Conservation (phyloP, 1,140 invertebrate genomes). For the Platyura marginata region DNA sequence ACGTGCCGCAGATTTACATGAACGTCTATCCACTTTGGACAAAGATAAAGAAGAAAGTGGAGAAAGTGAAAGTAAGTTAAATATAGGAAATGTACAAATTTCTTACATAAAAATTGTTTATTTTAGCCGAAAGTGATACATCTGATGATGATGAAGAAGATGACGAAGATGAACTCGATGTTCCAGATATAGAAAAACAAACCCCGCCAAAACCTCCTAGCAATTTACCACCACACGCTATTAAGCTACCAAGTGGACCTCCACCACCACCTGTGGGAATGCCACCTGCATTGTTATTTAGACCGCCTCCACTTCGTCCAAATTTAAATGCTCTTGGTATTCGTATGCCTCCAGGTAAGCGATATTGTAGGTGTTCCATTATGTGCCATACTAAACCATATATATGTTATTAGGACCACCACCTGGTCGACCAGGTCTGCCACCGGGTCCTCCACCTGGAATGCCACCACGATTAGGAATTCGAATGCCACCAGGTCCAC, state of each 20-base stretch:
- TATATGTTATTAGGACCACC: constrained; percentile 42
- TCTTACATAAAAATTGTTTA: too few species aligned
- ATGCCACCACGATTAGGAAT: constrained; percentile 24
- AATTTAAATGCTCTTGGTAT: constrained; percentile 5
- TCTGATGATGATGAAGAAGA: background rate
- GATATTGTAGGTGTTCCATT: background rate
- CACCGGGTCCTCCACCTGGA: constrained; percentile 42
- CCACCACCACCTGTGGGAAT: constrained; percentile 16
- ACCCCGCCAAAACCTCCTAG: constrained; percentile 11
- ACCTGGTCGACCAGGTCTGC: constrained; percentile 34
- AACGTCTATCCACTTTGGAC: background rate
- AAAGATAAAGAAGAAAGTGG: background rate
- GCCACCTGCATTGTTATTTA: constrained; percentile 30
- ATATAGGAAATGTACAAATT: too few species aligned
- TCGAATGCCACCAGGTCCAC: constrained; percentile 42
- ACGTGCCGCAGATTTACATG: background rate
- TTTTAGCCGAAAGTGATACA: background rate
- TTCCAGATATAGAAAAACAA: background rate
- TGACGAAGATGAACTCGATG: background rate
- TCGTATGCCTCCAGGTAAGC: constrained; percentile 4
- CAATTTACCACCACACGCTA: constrained; percentile 11
- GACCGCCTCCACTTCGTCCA: constrained; percentile 37
- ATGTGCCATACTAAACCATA: too few species aligned
- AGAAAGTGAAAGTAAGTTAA: background rate
- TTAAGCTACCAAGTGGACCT: constrained; percentile 4